These are phyloP conservation scores for Tetraodon nigroviridis DNA, from an alignment of 2,113 vertebrate species.

Conservation along the genomic window DNA sequence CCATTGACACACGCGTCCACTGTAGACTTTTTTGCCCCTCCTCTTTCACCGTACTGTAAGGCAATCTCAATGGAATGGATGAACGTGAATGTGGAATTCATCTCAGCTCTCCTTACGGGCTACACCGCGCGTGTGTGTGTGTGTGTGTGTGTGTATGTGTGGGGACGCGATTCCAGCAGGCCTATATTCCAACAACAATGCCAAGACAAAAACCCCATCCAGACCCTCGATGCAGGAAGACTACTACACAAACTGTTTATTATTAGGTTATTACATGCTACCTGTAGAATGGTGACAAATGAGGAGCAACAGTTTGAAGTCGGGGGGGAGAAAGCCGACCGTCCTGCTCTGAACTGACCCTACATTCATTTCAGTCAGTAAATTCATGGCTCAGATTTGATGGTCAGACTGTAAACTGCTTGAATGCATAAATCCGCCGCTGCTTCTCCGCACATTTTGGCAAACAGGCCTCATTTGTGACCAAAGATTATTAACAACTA, in stretches of 20 bases:
- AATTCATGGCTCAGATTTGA: slow-evolving; percentile 74
- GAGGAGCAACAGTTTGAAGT: slow-evolving; percentile 65
- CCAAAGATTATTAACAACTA: slow-evolving; percentile 61
- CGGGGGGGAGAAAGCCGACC: slow-evolving; percentile 57
- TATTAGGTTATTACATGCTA: slow-evolving; percentile 65
- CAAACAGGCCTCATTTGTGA: slow-evolving; percentile 65
- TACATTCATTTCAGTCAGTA: slow-evolving; percentile 73
- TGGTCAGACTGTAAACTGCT: slow-evolving; percentile 71
- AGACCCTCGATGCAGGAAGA: slow-evolving; percentile 66
- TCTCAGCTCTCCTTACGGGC: slow-evolving; percentile 46
- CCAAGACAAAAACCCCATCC: slow-evolving; percentile 28
- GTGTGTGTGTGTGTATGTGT: background rate
- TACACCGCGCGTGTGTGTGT: slow-evolving; percentile 12
- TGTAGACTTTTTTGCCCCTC: slow-evolving; percentile 50
- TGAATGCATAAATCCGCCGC: slow-evolving; percentile 70
- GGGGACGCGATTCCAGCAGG: slow-evolving; percentile 44
- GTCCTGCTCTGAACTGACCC: slow-evolving; percentile 62
- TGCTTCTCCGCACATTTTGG: slow-evolving; percentile 61
- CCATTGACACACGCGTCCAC: slow-evolving; percentile 56
- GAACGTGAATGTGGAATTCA: slow-evolving; percentile 52
- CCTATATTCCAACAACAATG: slow-evolving; percentile 46
- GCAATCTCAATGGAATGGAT: slow-evolving; percentile 70
- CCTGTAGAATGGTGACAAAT: slow-evolving; percentile 64
- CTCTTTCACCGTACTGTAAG: slow-evolving; percentile 61
- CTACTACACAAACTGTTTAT: slow-evolving; percentile 58